Evolutionary conservation across 2,113 vertebrate species (phyloP).

Genomic region (Daubentonia madagascariensis): DNA sequence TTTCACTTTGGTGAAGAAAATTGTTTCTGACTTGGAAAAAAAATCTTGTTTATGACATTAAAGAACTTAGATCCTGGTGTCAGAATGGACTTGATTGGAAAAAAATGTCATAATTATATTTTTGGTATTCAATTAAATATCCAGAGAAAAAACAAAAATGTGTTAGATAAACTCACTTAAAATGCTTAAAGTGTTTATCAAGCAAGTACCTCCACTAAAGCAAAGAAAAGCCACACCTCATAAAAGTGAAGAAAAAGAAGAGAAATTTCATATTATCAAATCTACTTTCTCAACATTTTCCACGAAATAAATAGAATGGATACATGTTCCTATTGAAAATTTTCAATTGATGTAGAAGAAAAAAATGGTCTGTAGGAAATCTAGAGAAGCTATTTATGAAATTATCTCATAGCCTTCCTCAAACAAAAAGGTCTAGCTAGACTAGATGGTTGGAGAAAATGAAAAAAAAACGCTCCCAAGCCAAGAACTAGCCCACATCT

Average conservation of each 20-base stretch:
- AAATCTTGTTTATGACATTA: not conserved
- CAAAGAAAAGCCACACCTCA: not conserved
- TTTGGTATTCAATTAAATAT: not conserved
- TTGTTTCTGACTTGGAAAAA: constrained; percentile 47
- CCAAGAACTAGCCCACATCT: not conserved
- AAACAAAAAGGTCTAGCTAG: not conserved
- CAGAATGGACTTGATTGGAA: not conserved
- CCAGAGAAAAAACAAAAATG: not conserved
- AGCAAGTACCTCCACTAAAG: not conserved
- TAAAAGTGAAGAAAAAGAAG: not conserved
- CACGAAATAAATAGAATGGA: not conserved
- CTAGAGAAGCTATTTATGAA: not conserved
- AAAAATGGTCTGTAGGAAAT: not conserved
- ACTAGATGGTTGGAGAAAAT: not conserved
- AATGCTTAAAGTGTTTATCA: not conserved
- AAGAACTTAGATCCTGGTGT: constrained; percentile 6
- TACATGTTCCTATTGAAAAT: not conserved
- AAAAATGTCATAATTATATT: not conserved
- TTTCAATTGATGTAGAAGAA: not conserved
- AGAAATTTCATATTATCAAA: constrained; percentile 18
- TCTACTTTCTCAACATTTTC: constrained; percentile 27
- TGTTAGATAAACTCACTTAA: not conserved
- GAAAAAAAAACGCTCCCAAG: not conserved
- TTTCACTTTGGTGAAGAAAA: constrained; percentile 58
- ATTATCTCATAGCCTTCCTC: constrained; percentile 6